Percentiles rank a stretch among this genome's conserved stretches.
Evolutionary conservation across 1,140 invertebrate genomes (phyloP).

Genomic region (Drosophila rufa): DNA sequence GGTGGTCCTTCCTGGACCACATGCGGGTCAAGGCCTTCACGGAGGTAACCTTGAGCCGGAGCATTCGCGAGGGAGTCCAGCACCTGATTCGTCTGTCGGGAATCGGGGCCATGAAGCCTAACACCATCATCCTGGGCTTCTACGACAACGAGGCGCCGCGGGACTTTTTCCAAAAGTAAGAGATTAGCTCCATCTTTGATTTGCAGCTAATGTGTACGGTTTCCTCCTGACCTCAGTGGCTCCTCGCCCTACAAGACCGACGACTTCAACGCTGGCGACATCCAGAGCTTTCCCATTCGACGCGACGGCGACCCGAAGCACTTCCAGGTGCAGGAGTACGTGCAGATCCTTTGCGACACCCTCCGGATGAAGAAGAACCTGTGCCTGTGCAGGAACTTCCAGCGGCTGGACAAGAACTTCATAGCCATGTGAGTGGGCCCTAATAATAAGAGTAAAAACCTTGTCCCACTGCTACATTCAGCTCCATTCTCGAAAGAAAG

Average conservation of each 20-base stretch:
- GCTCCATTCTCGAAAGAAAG: too few relatives aligned
- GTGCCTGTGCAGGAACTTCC: constrained; percentile 96
- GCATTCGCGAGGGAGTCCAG: constrained; percentile 94
- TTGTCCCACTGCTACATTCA: too few relatives aligned
- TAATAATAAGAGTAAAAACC: too few relatives aligned
- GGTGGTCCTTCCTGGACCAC: constrained; percentile 95
- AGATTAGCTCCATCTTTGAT: neutral
- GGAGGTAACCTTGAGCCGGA: constrained; percentile 95
- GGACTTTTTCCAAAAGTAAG: constrained; percentile 90
- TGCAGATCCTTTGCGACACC: constrained; percentile 94
- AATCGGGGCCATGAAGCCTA: constrained; percentile 99
- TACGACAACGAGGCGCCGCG: constrained; percentile 90
- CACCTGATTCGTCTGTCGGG: constrained; percentile 97
- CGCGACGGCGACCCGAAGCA: constrained; percentile 70
- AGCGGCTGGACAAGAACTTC: constrained; percentile 91
- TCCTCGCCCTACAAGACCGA: constrained; percentile 86
- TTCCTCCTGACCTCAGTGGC: constrained; percentile 62
- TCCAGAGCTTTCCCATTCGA: constrained; percentile 85
- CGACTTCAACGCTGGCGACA: constrained; percentile 83
- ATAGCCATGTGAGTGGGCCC: constrained; percentile 87
- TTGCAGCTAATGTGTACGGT: neutral
- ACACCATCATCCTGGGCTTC: constrained; percentile 97
- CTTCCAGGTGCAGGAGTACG: constrained; percentile 90
- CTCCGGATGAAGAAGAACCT: constrained; percentile 97
- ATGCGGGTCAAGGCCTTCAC: constrained; percentile 98